Base-by-base conservation (phyloP, 64 coral and sea anemone species). In the Stichodactyla mertensii region DNA sequence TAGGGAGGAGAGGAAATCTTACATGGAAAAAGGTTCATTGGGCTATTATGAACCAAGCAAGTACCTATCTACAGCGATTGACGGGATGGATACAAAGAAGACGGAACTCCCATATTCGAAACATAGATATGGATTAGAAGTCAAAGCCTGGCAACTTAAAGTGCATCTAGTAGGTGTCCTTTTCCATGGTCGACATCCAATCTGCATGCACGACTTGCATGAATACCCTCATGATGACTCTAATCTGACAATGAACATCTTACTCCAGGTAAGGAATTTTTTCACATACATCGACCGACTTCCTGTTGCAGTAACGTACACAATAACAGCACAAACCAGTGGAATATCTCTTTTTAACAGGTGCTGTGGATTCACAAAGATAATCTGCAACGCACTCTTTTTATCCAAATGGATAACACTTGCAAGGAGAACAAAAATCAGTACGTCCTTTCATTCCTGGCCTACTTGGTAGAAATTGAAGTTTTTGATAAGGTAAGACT, bases 401-500 rank as follows among this genome's bases (percentile, higher is more conserved):
- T 87, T 61, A 24, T 87, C 4, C 90, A 92, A 92, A 84, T 27
- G 90, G 86, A 51, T 45, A 45, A 45, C 3, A 45, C 36, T 45
- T 45, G 36, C 36, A 45, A 45, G 36, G 36, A 45, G 3, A 92
- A 92, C 45, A 92, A 92, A 16, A 92, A 87, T 18, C 90, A 92
- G 27, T 87, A 52, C 28, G 55, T 92, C 0, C 82, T 92, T 18
- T 80, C 51, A 0, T 78, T 92, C 6, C 18, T 92, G 80, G 86
- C 79, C 1, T 87, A 87, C 74, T 54, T 87, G 0, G 90, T 92
- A 6, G 86, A 92, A 85, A 92, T 81, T 3, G n/a, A 61, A 51
- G 82, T 92, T 23, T 92, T 92, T 80, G 86, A 92, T 6, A 88
- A 45, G 82, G 86, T 92, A 80, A 84, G 86, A 22, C 36, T n/a